Percentiles rank a stretch among this genome's conserved stretches.
Evolutionary conservation across 2,113 vertebrate genomes (phyloP).

Genomic region (Lagopus muta): DNA sequence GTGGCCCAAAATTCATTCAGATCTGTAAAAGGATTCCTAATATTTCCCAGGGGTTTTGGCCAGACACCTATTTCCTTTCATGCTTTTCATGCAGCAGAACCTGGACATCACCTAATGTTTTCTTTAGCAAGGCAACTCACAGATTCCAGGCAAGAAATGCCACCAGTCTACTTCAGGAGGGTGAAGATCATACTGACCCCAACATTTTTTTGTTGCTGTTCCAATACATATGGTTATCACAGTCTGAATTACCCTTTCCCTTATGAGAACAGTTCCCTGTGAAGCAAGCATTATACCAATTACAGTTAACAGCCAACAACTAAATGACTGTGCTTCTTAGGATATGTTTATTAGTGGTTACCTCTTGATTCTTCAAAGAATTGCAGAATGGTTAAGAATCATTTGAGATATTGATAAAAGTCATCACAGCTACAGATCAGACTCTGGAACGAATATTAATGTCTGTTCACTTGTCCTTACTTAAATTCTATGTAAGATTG

Average conservation of each 20-base stretch:
- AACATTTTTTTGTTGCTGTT: neutral
- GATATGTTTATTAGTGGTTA: neutral
- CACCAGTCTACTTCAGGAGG: neutral
- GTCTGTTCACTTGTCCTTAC: neutral
- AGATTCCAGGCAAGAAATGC: neutral
- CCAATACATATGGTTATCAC: neutral
- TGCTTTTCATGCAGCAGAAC: neutral
- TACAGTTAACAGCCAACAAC: neutral
- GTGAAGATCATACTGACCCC: fast-evolving
- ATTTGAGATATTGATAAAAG: neutral
- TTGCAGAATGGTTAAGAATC: neutral
- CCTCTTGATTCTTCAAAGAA: neutral
- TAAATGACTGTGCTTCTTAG: neutral
- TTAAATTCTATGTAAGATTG: neutral
- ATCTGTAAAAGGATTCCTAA: neutral
- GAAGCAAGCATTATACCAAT: neutral
- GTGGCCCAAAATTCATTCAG: neutral
- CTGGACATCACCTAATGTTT: neutral
- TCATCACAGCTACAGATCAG: neutral
- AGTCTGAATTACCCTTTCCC: neutral
- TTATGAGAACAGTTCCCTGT: neutral
- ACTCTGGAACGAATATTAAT: neutral
- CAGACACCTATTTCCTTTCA: neutral
- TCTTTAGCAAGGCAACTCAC: neutral
- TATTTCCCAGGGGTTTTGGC: neutral